These are phyloP conservation scores for Hydrolagus colliei DNA, from an alignment of 2,797 vertebrate genomes.

Conservation along the genomic window DNA sequence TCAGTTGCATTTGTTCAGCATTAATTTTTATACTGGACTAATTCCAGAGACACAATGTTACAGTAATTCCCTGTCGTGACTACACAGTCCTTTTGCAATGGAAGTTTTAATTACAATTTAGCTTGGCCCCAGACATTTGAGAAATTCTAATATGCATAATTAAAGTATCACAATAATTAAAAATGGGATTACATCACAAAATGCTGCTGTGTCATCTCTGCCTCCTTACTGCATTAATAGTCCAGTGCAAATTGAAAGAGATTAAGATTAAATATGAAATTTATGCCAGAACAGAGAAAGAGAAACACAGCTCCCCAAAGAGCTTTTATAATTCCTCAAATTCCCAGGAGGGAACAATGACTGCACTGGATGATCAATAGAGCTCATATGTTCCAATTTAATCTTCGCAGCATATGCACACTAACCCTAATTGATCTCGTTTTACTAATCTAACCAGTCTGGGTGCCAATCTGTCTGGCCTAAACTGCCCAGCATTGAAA, in stretches of 20 bases:
- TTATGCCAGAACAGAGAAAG: background rate
- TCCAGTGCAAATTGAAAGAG: background rate
- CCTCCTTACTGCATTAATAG: background rate
- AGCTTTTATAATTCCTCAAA: background rate
- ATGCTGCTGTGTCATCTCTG: constrained; percentile 15
- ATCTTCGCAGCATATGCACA: constrained; percentile 23
- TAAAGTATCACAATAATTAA: constrained; percentile 32
- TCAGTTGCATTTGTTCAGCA: constrained; percentile 21
- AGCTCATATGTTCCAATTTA: constrained; percentile 36
- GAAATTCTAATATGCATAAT: constrained; percentile 43
- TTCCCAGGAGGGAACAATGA: constrained; percentile 28
- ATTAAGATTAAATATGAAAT: constrained; percentile 12
- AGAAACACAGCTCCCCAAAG: background rate
- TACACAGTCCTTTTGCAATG: constrained; percentile 46
- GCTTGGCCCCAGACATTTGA: constrained; percentile 52
- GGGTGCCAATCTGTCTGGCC: constrained; percentile 35
- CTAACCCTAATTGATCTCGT: constrained; percentile 37
- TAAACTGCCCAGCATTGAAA: constrained; percentile 3
- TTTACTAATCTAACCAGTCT: constrained; percentile 34
- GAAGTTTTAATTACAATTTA: constrained; percentile 50
- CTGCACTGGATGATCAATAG: constrained; percentile 41
- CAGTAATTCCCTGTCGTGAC: constrained; percentile 45
- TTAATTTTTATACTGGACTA: constrained; percentile 16
- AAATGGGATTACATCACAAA: constrained; percentile 25
- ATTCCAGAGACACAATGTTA: constrained; percentile 34